Conservation (phyloP, 2,113 vertebrate species). For the Brachypteracias leptosomus region DNA sequence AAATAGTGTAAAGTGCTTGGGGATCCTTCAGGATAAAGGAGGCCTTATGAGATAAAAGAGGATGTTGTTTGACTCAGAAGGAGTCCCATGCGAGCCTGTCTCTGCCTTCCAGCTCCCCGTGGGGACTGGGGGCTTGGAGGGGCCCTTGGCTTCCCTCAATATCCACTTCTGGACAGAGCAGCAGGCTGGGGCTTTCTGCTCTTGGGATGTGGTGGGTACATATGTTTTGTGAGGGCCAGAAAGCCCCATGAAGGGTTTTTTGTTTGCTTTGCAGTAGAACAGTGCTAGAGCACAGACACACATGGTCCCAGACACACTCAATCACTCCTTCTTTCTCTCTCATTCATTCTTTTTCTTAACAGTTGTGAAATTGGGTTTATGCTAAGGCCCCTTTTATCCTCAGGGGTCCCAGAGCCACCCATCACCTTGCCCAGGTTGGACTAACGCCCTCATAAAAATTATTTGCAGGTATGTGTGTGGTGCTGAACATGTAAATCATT, state of each 20-base stretch:
- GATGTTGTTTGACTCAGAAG: neutral
- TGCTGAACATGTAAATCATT: neutral
- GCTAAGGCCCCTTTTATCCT: neutral
- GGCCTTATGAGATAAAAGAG: slow-evolving; percentile 39
- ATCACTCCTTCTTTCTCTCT: neutral
- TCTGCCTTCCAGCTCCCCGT: neutral
- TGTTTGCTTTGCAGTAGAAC: neutral
- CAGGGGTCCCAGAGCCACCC: neutral
- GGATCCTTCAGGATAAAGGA: slow-evolving; percentile 53
- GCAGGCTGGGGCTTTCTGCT: neutral
- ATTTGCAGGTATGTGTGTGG: neutral
- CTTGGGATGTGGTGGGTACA: neutral
- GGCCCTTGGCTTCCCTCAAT: neutral
- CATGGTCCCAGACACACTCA: fast-evolving
- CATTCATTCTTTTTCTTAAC: neutral
- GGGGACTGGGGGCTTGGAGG: neutral
- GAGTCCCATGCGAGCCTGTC: neutral
- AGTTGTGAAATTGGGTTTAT: neutral
- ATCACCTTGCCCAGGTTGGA: neutral
- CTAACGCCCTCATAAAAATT: neutral
- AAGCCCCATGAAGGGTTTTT: neutral
- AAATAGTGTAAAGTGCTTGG: slow-evolving; percentile 15
- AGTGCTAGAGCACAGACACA: neutral
- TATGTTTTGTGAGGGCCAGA: neutral
- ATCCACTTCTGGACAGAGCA: neutral